phyloP scores from a whole-genome alignment of 2,113 vertebrate species.

The Tretioscincus oriximinensis region DNA sequence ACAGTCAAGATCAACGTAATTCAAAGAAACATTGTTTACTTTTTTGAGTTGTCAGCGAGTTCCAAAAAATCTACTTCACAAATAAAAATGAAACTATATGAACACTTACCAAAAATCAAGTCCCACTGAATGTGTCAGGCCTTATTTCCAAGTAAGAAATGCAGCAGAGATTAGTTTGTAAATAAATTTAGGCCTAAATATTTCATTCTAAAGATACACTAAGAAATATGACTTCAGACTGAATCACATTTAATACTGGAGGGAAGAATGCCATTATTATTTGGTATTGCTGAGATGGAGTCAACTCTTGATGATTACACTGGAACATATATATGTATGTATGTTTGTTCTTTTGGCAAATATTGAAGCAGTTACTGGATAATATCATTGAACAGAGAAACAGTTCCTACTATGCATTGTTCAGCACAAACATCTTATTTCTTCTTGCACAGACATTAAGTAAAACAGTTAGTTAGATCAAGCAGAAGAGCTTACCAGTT shows the following conservation, averaged over 20 bases:
- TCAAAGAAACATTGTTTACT: neutral
- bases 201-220: neutral
- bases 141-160: neutral
- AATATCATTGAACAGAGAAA: neutral
- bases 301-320: too few species aligned
- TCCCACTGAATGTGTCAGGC: neutral
- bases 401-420: too few species aligned
- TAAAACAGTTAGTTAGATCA: too few species aligned
- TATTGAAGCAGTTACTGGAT: neutral
- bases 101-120: neutral
- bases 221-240: neutral
- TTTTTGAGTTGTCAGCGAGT: neutral
- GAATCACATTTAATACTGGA: too few species aligned
- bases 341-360: too few species aligned
- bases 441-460: too few species aligned
- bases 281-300: too few species aligned
- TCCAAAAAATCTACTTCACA: neutral
- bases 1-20: neutral
- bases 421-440: too few species aligned
- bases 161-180: neutral
- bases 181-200: neutral
- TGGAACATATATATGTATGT: too few species aligned
- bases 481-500: neutral
- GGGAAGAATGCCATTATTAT: too few species aligned
- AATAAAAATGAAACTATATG: neutral